A percentile compares a stretch with the other conserved stretches of the same genome.
These are phyloP conservation scores for Agrilus biguttatus DNA, from an alignment of 2,888 invertebrate genomes.

Conservation along the genomic window DNA sequence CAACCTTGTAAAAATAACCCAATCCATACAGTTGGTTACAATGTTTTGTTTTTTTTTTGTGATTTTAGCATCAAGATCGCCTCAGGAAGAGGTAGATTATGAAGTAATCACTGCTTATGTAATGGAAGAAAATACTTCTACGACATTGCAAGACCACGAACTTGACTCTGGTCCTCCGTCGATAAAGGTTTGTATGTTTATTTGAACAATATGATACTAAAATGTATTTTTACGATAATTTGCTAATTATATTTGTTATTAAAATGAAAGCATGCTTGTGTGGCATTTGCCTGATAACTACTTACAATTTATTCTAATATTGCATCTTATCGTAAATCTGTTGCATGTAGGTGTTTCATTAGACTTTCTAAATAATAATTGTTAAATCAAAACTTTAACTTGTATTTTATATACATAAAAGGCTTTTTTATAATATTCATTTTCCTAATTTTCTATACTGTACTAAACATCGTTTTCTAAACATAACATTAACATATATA, in stretches of 20 bases:
- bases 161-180: conserved; percentile 65
- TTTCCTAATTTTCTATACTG: neutral
- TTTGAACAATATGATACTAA: neutral
- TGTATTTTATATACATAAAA: neutral
- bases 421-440: neutral
- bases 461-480: too few relatives aligned
- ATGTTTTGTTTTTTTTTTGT: neutral
- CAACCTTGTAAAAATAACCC: too few relatives aligned
- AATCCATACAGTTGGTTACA: too few relatives aligned
- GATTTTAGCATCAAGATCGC: conserved; percentile 24
- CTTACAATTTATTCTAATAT: neutral
- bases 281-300: too few relatives aligned
- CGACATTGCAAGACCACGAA: conserved; percentile 56
- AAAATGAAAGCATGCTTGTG: too few relatives aligned
- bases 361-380: conserved; percentile 1
- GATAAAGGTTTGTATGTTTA: conserved; percentile 56
- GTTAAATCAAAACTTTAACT: neutral
- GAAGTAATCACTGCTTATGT: conserved; percentile 61
- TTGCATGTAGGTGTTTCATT: neutral
- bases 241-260: too few relatives aligned
- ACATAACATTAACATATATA: too few relatives aligned
- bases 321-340: neutral
- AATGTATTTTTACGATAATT: too few relatives aligned
- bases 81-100: conserved; percentile 69
- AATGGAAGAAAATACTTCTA: conserved; percentile 76